Percentiles rank a stretch among this genome's conserved stretches.
phyloP scores from a whole-genome alignment of 92 coral and sea anemone genomes.

The Parazoanthus swiftii region DNA sequence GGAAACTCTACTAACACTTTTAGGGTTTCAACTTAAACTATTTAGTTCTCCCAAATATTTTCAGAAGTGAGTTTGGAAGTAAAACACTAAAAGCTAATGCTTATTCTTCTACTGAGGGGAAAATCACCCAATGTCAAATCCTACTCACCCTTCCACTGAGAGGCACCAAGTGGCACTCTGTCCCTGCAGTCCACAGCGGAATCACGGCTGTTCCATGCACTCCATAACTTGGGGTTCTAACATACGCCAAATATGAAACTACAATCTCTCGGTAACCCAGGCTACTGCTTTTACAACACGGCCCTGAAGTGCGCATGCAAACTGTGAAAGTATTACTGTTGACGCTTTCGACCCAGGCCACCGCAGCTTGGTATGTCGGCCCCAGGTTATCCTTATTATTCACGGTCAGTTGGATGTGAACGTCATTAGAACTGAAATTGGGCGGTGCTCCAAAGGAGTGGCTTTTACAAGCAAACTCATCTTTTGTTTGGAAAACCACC shows the following conservation, averaged over 20 bases:
- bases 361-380: constrained; percentile 74
- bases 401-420: constrained; percentile 67
- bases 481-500: constrained; percentile 21
- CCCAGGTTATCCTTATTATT: constrained; percentile 58
- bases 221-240: constrained; percentile 50
- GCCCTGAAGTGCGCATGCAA: constrained; percentile 65
- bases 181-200: constrained; percentile 57
- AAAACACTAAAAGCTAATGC: not conserved
- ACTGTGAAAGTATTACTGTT: constrained; percentile 51
- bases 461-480: constrained; percentile 29
- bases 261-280: constrained; percentile 54
- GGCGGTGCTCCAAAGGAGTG: constrained; percentile 25
- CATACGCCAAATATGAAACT: constrained; percentile 62
- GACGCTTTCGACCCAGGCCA: constrained; percentile 73
- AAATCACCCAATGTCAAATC: not conserved
- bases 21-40: no score
- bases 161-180: constrained; percentile 46
- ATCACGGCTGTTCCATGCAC: not conserved
- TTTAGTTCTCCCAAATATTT: not conserved
- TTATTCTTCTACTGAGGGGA: not conserved
- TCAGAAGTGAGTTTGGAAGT: not conserved
- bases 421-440: constrained; percentile 34
- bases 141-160: constrained; percentile 55
- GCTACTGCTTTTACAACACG: constrained; percentile 48
- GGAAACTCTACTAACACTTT: no score